These are phyloP conservation scores for Lepus europaeus DNA, from an alignment of 2,113 vertebrate genomes.

Conservation along the genomic window DNA sequence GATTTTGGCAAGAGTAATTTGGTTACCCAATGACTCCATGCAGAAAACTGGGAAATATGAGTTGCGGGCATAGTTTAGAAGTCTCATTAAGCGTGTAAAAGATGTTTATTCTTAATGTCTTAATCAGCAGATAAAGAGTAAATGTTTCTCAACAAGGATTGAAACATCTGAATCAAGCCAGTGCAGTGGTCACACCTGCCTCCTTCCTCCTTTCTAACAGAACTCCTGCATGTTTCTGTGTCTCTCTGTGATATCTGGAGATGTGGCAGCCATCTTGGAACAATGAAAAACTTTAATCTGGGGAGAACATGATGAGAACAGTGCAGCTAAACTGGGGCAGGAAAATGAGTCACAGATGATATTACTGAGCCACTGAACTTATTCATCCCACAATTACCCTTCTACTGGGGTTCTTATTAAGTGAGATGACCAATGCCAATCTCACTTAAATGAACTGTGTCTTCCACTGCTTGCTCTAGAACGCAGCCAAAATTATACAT, in stretches of 20 bases:
- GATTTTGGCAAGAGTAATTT: neutral
- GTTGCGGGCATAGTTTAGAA: neutral
- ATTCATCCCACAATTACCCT: neutral
- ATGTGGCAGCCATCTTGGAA: neutral
- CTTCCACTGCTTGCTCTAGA: slow-evolving; percentile 32
- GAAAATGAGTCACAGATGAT: neutral
- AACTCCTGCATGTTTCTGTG: slow-evolving; percentile 22
- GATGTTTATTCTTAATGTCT: neutral
- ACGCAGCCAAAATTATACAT: slow-evolving; percentile 49
- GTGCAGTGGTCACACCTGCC: neutral
- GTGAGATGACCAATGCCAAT: neutral
- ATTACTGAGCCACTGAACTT: neutral
- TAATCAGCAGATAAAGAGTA: neutral
- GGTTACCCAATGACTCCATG: neutral
- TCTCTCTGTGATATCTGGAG: neutral
- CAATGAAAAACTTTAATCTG: slow-evolving; percentile 9
- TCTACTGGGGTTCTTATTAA: neutral
- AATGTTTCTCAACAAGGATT: slow-evolving; percentile 22
- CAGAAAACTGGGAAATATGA: neutral
- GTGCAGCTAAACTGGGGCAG: neutral
- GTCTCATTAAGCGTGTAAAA: neutral
- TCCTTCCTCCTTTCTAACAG: neutral
- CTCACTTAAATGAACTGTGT: neutral
- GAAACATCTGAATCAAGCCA: neutral
- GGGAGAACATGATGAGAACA: neutral